Percentiles rank a stretch among this genome's conserved stretches.
Evolutionary conservation across 2,888 invertebrate species (phyloP).

Genomic region (Sipunculus nudus): DNA sequence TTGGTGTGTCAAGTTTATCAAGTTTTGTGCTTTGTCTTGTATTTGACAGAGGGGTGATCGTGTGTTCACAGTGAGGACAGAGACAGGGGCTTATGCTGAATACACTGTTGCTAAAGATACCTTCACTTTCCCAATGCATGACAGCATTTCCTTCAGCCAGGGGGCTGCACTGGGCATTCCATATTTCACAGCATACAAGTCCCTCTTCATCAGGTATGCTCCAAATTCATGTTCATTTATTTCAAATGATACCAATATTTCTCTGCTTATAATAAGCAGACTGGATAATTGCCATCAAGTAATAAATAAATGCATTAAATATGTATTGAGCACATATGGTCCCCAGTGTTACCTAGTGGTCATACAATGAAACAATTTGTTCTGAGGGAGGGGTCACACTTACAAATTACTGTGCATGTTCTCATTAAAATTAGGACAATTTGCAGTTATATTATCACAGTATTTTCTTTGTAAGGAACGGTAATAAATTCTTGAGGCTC

Average conservation of each 20-base stretch:
- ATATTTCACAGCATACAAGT: constrained; percentile 71
- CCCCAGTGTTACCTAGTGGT: no score
- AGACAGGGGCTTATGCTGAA: constrained; percentile 68
- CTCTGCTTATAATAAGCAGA: background rate
- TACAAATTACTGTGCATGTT: no score
- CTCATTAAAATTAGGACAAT: no score
- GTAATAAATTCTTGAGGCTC: no score
- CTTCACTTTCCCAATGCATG: constrained; percentile 63
- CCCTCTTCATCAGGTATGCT: constrained; percentile 68
- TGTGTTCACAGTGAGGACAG: constrained; percentile 61
- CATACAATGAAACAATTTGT: no score
- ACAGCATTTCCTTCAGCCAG: constrained; percentile 67
- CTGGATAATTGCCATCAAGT: background rate
- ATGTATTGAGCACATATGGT: no score
- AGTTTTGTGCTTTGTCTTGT: background rate
- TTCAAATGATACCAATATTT: background rate
- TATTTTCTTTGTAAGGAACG: no score
- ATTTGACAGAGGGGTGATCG: constrained; percentile 65
- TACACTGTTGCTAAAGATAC: constrained; percentile 62
- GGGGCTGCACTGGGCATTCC: constrained; percentile 71
- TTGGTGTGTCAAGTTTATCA: no score
- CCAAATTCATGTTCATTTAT: background rate
- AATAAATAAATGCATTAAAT: no score
- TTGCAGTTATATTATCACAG: no score
- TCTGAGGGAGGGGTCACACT: no score